Conservation (phyloP, 2,113 vertebrate species). For the Telmatochromis brichardi region DNA sequence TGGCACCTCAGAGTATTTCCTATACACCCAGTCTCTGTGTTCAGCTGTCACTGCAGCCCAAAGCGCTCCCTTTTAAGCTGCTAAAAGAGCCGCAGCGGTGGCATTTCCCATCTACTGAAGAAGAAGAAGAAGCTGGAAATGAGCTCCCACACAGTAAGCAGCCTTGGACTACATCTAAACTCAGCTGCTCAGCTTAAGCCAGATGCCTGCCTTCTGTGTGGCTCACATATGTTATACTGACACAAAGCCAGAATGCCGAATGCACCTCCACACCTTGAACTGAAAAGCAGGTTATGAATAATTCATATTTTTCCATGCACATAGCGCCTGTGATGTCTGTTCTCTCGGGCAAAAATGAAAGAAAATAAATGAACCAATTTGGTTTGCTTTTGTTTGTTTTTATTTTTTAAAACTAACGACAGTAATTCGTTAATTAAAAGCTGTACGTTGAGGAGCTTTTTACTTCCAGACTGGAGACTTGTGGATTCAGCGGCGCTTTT, state of each 20-base stretch:
- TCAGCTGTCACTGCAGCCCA: constrained; percentile 2
- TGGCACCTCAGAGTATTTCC: background rate
- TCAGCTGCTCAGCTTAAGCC: constrained; percentile 2
- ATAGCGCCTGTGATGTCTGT: background rate
- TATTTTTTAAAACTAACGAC: background rate
- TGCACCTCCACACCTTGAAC: constrained; percentile 31
- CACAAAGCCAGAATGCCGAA: background rate
- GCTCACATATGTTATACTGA: background rate
- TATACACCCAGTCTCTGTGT: background rate
- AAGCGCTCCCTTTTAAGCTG: background rate
- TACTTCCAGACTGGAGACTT: constrained; percentile 38
- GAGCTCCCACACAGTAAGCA: background rate
- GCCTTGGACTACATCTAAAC: constrained; percentile 1
- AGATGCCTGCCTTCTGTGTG: background rate
- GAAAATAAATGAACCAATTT: background rate
- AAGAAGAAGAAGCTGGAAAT: background rate
- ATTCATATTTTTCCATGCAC: constrained; percentile 55
- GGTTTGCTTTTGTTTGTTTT: background rate
- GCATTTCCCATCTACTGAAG: background rate
- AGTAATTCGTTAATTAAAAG: constrained; percentile 4
- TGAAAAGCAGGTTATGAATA: constrained; percentile 56
- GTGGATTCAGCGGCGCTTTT: constrained; percentile 30
- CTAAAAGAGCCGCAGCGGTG: background rate
- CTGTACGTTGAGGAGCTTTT: background rate
- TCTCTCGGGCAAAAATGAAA: background rate